These are phyloP conservation scores for Trialeurodes vaporariorum DNA, from an alignment of 1,140 invertebrate species.

Conservation along the genomic window DNA sequence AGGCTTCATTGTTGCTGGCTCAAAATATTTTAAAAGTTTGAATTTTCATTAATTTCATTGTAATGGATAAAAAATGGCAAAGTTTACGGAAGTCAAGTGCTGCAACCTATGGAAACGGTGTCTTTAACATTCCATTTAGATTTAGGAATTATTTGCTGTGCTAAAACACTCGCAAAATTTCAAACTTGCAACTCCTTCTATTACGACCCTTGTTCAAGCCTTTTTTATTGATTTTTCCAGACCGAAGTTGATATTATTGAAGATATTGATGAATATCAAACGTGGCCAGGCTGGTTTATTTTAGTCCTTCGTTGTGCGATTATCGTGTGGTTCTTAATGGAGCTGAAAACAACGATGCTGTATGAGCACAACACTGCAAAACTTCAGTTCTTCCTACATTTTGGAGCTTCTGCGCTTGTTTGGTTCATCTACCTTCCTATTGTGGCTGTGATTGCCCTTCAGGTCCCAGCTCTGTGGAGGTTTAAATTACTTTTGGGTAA, in stretches of 20 bases:
- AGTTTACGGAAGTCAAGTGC: too few relatives aligned
- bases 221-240: slow-evolving; percentile 50
- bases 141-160: too few relatives aligned
- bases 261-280: slow-evolving; percentile 94
- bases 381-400: slow-evolving; percentile 85
- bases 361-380: slow-evolving; percentile 85
- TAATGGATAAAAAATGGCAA: too few relatives aligned
- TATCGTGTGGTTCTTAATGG: slow-evolving; percentile 90
- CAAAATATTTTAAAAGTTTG: too few relatives aligned
- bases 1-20: too few relatives aligned
- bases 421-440: slow-evolving; percentile 97
- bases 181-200: too few relatives aligned
- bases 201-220: slow-evolving; percentile 2
- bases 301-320: slow-evolving; percentile 73
- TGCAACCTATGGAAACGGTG: too few relatives aligned
- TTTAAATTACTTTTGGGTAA: slow-evolving; percentile 86
- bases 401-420: slow-evolving; percentile 90
- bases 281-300: slow-evolving; percentile 90
- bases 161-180: too few relatives aligned
- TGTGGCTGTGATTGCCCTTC: slow-evolving; percentile 81
- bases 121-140: too few relatives aligned
- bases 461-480: slow-evolving; percentile 88
- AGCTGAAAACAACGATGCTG: slow-evolving; percentile 83
- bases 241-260: slow-evolving; percentile 91
- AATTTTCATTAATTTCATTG: too few relatives aligned